Base-by-base conservation (phyloP, 2,797 vertebrate species). In the Gymnopithys bicolor region DNA sequence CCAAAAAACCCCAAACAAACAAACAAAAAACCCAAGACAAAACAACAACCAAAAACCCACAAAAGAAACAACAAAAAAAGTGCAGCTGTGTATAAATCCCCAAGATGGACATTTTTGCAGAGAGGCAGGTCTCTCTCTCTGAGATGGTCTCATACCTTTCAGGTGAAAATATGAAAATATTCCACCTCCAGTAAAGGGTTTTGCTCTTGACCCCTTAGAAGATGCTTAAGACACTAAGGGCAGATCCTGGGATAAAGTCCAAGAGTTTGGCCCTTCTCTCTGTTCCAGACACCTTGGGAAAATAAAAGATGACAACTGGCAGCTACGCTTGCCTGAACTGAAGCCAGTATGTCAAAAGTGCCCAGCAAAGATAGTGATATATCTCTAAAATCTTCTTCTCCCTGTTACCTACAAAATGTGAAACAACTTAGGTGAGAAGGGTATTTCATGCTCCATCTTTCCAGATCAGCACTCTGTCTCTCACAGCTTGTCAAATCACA, bases 391-490 rank as follows among this genome's bases (percentile, higher is more conserved):
- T 55, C n/a, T 53, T 81, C 43, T 55, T 80, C 30, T 82, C 70
- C 30, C 41, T 58, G 23, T 52, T 60, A n/a, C 19, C 73, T 51
- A n/a, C 68, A 80, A 64, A 80, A 68, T 51, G 70, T 74, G 87
- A 71, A 87, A 75, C 24, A 48, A 63, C n/a, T 71, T 17, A 3
- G 25, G 28, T 51, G 52, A 86, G 90, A 79, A 67, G 62, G 46
- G 66, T 39, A 82, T 94, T 96, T 70, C 93, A 91, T 94, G 87
- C 79, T 96, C 93, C 95, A 92, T 93, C 94, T 89, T 96, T 89
- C 89, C 75, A 88, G 59, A 71, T 60, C 60, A 28, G 51, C 37
- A 25, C 68, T 67, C 51, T 63, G 45, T 87, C 73, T 81, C 55
- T 74, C 17, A 4, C 25, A 85, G 82, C 92, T 95, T 97, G 95